Percentiles rank a stretch among this genome's conserved stretches.
Conservation (phyloP, 2,797 vertebrate species). For the Oreonectes daqikongensis region DNA sequence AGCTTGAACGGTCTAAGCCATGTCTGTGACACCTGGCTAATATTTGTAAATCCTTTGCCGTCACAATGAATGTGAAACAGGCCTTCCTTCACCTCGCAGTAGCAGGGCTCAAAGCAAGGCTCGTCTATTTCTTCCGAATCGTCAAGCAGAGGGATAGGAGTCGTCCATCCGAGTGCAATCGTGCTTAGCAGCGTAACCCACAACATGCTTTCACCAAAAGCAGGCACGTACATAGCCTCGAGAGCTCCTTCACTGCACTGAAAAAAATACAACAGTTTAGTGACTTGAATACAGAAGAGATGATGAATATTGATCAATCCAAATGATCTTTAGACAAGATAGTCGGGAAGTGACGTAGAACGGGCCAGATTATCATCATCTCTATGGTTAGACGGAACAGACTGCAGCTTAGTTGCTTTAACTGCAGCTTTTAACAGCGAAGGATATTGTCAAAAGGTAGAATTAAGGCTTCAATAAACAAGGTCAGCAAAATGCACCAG, state of each 20-base stretch:
- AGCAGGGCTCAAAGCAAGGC: slow-evolving; percentile 88
- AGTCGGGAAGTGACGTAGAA: slow-evolving; percentile 9
- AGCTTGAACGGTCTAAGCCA: slow-evolving; percentile 96
- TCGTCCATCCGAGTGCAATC: slow-evolving; percentile 55
- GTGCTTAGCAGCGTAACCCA: slow-evolving; percentile 73
- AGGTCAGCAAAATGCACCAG: slow-evolving; percentile 35
- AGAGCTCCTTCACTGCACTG: slow-evolving; percentile 75
- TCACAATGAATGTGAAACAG: slow-evolving; percentile 98
- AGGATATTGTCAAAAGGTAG: slow-evolving; percentile 23
- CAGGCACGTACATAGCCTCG: slow-evolving; percentile 72
- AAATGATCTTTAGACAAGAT: slow-evolving; percentile 41
- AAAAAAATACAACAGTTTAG: slow-evolving; percentile 52
- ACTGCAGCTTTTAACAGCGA: slow-evolving; percentile 32
- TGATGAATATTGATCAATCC: slow-evolving; percentile 27
- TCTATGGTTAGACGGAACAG: slow-evolving; percentile 21
- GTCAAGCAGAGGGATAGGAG: slow-evolving; percentile 76
- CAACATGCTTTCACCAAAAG: slow-evolving; percentile 77
- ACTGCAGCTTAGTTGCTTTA: slow-evolving; percentile 16
- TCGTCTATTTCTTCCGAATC: slow-evolving; percentile 80
- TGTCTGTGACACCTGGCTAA: slow-evolving; percentile 82
- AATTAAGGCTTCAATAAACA: slow-evolving; percentile 35
- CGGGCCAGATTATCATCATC: not conserved
- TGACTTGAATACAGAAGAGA: slow-evolving; percentile 30
- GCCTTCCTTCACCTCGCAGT: slow-evolving; percentile 96
- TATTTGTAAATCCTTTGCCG: slow-evolving; percentile 92